Evolutionary conservation across 2,113 vertebrate species (phyloP).

Genomic region (Rhinolophus ferrumequinum): DNA sequence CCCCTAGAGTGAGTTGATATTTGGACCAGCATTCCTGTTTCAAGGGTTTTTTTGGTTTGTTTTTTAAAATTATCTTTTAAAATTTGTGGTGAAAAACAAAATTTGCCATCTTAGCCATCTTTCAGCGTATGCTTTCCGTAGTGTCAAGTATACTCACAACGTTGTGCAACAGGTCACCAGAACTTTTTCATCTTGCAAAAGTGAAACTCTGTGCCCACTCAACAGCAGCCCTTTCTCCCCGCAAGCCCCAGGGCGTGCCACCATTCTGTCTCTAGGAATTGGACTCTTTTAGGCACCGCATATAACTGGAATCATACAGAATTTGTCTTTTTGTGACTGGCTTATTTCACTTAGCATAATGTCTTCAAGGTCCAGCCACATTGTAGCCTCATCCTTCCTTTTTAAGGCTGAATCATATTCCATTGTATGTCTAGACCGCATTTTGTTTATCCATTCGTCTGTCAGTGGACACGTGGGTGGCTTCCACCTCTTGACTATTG

Average conservation of each 20-base stretch:
- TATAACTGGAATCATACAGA: neutral
- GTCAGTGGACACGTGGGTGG: neutral
- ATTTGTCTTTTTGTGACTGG: neutral
- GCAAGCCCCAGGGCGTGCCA: too few species aligned
- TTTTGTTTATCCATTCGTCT: neutral
- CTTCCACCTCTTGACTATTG: neutral
- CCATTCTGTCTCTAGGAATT: neutral
- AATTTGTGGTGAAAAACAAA: neutral
- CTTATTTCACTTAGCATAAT: neutral
- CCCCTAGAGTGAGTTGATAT: neutral
- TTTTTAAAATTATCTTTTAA: neutral
- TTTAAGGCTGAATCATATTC: neutral
- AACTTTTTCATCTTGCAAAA: neutral
- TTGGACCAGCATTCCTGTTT: neutral
- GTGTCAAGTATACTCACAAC: too few species aligned
- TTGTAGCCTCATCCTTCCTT: neutral
- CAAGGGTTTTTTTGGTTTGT: neutral
- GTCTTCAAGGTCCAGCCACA: neutral
- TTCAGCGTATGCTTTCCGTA: neutral
- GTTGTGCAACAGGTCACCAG: neutral
- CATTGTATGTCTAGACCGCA: fast-evolving
- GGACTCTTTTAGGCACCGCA: neutral
- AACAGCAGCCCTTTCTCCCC: neutral
- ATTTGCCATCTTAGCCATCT: neutral
- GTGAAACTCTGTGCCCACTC: neutral